Evolutionary conservation across 2,797 vertebrate species (phyloP).

Genomic region (Propithecus deckenii): DNA sequence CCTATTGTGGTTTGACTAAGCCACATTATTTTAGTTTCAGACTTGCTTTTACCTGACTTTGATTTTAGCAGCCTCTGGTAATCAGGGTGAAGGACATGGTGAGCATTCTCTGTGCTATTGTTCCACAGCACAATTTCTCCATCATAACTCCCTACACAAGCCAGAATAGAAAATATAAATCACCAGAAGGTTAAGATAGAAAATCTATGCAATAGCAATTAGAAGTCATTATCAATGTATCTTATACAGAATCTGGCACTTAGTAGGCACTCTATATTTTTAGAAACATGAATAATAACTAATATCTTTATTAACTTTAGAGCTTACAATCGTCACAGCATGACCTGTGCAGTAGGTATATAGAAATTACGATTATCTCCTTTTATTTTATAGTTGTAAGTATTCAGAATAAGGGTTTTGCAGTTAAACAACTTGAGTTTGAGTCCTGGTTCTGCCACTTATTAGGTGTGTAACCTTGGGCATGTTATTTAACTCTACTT

Average conservation of each 20-base stretch:
- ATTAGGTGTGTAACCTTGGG: background rate
- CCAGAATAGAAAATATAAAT: background rate
- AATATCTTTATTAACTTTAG: background rate
- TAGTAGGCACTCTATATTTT: background rate
- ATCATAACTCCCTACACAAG: slow-evolving; percentile 83
- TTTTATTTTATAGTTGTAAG: background rate
- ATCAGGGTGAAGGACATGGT: slow-evolving; percentile 79
- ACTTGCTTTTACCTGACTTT: slow-evolving; percentile 71
- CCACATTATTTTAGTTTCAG: background rate
- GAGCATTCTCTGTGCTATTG: slow-evolving; percentile 86
- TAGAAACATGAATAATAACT: background rate
- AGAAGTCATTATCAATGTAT: background rate
- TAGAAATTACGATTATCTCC: background rate
- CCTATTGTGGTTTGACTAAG: background rate
- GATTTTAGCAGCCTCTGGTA: slow-evolving; percentile 52
- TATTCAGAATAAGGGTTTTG: background rate
- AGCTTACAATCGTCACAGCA: background rate
- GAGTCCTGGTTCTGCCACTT: background rate
- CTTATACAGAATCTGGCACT: background rate
- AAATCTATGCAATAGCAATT: background rate
- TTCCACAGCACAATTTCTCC: slow-evolving; percentile 89
- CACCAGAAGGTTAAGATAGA: background rate
- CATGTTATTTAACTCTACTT: background rate
- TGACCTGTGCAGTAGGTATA: background rate
- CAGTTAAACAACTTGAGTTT: background rate